phyloP scores from a whole-genome alignment of 37 sponge, comb jelly and placozoan genomes.

The Beroe ovata region DNA sequence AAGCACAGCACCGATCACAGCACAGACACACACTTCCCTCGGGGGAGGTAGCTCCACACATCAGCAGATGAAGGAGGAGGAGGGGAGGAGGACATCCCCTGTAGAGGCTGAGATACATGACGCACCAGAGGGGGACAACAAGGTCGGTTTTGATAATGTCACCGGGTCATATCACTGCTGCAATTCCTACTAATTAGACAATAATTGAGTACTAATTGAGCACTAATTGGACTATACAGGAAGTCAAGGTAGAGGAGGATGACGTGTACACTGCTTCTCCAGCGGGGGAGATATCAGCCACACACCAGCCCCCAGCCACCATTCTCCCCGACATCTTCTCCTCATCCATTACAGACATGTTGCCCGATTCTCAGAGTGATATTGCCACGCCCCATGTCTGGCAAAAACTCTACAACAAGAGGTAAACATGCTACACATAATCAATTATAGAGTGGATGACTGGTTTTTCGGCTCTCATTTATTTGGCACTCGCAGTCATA shows the following conservation, averaged over 20 bases:
- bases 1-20: slow-evolving; percentile 15
- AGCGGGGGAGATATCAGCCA: background rate
- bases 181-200: too few relatives aligned
- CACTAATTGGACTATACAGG: too few relatives aligned
- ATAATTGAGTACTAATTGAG: too few relatives aligned
- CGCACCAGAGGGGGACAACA: too few relatives aligned
- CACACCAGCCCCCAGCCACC: background rate
- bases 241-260: background rate
- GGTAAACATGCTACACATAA: background rate
- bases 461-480: too few relatives aligned
- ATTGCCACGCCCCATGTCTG: slow-evolving; percentile 53
- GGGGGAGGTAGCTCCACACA: background rate
- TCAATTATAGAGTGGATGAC: too few relatives aligned
- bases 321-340: slow-evolving; percentile 43
- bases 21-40: background rate
- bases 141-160: too few relatives aligned
- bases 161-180: too few relatives aligned
- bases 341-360: slow-evolving; percentile 29
- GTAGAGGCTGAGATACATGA: too few relatives aligned
- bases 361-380: slow-evolving; percentile 55
- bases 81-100: too few relatives aligned
- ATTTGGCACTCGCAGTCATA: too few relatives aligned
- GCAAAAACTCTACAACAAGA: slow-evolving; percentile 23
- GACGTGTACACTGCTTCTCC: background rate
- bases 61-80: background rate